phyloP scores from a whole-genome alignment of 2,888 invertebrate species.

The Sphaerophoria rueppellii region DNA sequence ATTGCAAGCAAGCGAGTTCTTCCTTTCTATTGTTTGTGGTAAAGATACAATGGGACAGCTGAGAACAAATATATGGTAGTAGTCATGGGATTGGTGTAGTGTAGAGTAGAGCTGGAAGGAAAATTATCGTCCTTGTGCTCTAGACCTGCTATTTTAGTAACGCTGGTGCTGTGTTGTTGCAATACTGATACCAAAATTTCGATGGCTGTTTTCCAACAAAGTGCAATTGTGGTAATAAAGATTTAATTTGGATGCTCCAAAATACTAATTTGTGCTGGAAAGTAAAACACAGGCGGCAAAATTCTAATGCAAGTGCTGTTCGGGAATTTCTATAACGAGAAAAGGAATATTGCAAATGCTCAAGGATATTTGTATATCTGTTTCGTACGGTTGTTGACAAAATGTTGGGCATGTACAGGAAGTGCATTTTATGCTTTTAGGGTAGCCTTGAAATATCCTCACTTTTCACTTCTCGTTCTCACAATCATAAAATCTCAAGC shows the following conservation, averaged over 20 bases:
- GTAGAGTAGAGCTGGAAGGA: neutral
- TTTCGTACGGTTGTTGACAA: too few species aligned
- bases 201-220: conserved; percentile 25
- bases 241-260: conserved; percentile 64
- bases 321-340: too few species aligned
- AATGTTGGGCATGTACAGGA: too few species aligned
- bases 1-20: conserved; percentile 55
- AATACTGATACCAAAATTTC: neutral
- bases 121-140: conserved; percentile 31
- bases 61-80: neutral
- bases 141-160: neutral
- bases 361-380: too few species aligned
- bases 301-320: neutral
- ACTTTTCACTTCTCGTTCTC: too few species aligned
- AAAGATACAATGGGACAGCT: neutral
- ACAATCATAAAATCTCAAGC: too few species aligned
- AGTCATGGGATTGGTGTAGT: neutral
- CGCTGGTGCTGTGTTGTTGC: neutral
- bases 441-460: too few species aligned
- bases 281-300: conserved; percentile 38
- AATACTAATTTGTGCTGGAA: conserved; percentile 62
- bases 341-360: too few species aligned
- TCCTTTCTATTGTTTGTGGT: conserved; percentile 18
- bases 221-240: conserved; percentile 69
- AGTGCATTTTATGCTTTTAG: too few species aligned